phyloP scores from a whole-genome alignment of 2,113 vertebrate species.

The Poecile atricapillus region DNA sequence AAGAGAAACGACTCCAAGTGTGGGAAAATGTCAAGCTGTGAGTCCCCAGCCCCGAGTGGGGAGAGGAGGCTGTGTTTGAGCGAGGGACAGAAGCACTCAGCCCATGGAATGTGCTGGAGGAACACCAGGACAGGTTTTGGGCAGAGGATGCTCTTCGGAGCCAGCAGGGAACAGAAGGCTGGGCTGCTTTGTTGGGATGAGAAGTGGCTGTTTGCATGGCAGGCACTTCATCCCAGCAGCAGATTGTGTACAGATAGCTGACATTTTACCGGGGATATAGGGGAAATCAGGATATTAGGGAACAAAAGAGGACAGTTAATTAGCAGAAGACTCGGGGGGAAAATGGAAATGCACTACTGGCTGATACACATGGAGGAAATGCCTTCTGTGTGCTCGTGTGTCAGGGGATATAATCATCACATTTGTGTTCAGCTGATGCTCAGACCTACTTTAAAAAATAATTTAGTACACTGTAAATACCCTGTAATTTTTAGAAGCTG shows the following conservation, averaged over 20 bases:
- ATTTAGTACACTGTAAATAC: neutral
- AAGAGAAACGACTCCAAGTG: neutral
- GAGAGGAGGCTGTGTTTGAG: neutral
- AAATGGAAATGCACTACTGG: neutral
- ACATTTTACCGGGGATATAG: accelerated
- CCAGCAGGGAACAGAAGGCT: neutral
- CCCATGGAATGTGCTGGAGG: accelerated
- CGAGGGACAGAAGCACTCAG: neutral
- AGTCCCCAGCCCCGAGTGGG: neutral
- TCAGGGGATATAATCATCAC: neutral
- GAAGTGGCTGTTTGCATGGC: accelerated
- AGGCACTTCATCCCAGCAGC: accelerated
- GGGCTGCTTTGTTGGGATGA: accelerated
- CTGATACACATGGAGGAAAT: neutral
- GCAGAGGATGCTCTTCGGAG: neutral
- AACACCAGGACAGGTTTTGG: accelerated
- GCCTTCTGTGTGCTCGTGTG: neutral
- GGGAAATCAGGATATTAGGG: neutral
- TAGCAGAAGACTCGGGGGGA: neutral
- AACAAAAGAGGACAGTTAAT: neutral
- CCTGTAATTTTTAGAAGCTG: neutral
- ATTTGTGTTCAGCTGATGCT: neutral
- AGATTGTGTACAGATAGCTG: accelerated
- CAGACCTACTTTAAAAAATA: neutral
- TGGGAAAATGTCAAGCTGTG: neutral